A percentile compares a stretch with the other conserved stretches of the same genome.
Evolutionary conservation across 2,888 invertebrate species (phyloP).

Genomic region (Netelia inedita): DNA sequence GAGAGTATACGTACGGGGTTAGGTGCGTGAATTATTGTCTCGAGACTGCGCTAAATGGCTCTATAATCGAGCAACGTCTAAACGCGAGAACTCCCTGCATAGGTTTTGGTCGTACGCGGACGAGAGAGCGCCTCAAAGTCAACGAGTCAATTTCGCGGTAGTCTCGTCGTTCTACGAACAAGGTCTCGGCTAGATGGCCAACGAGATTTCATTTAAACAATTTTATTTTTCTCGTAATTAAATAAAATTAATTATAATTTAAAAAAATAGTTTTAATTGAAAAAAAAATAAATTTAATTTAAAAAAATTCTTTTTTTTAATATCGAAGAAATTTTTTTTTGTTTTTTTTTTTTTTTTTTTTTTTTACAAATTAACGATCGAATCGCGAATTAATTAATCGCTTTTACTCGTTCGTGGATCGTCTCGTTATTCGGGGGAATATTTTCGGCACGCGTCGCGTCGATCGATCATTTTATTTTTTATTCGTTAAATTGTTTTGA

Average conservation of each 20-base stretch:
- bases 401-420: neutral
- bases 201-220: neutral
- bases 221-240: neutral
- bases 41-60: constrained; percentile 28
- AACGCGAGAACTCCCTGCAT: constrained; percentile 3
- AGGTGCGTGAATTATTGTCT: neutral
- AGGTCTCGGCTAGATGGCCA: neutral
- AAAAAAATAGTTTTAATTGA: neutral
- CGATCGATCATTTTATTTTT: constrained; percentile 10
- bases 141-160: constrained; percentile 27
- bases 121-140: constrained; percentile 29
- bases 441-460: neutral
- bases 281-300: too few species aligned
- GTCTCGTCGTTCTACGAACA: constrained; percentile 42
- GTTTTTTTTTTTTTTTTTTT: too few species aligned
- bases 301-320: too few species aligned
- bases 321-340: too few species aligned
- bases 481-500: too few species aligned
- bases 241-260: neutral
- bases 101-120: constrained; percentile 1
- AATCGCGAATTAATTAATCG: neutral
- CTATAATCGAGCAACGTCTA: constrained; percentile 38
- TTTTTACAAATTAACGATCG: too few species aligned
- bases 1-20: neutral
- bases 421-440: neutral